Percentiles rank a stretch among this genome's conserved stretches.
phyloP scores from a whole-genome alignment of 2,113 vertebrate species.

The Planiliza haematocheilus region DNA sequence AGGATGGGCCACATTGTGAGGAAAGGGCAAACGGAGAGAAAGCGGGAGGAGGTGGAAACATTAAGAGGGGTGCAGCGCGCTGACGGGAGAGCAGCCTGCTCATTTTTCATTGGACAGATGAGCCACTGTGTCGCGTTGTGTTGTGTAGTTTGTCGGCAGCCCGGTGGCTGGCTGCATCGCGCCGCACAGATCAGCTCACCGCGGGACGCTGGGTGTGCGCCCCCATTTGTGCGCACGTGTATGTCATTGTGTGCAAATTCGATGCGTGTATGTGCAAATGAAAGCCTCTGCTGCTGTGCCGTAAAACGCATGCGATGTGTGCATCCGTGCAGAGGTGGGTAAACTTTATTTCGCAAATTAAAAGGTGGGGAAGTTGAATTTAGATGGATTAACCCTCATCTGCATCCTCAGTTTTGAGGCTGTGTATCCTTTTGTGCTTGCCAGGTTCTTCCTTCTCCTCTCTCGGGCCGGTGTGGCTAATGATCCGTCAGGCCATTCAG shows the following conservation, averaged over 20 bases:
- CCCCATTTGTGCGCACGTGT: slow-evolving; percentile 33
- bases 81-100: slow-evolving; percentile 63
- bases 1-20: slow-evolving; percentile 53
- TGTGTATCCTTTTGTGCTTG: slow-evolving; percentile 63
- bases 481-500: slow-evolving; percentile 74
- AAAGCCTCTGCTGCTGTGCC: not conserved
- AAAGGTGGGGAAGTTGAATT: slow-evolving; percentile 70
- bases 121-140: slow-evolving; percentile 67
- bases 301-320: slow-evolving; percentile 16
- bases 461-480: slow-evolving; percentile 69
- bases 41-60: slow-evolving; percentile 52
- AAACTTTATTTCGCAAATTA: slow-evolving; percentile 64
- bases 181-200: slow-evolving; percentile 64
- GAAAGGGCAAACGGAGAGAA: slow-evolving; percentile 48
- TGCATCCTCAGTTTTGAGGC: slow-evolving; percentile 54
- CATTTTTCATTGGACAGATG: slow-evolving; percentile 81
- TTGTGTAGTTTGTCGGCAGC: slow-evolving; percentile 65
- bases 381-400: slow-evolving; percentile 68
- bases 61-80: slow-evolving; percentile 54
- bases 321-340: slow-evolving; percentile 31
- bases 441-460: slow-evolving; percentile 67
- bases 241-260: slow-evolving; percentile 31
- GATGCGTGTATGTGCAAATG: slow-evolving; percentile 12
- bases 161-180: slow-evolving; percentile 50
- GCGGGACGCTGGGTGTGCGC: slow-evolving; percentile 52